Conservation (phyloP, 1,140 invertebrate species). For the Brachionus koreanus region DNA sequence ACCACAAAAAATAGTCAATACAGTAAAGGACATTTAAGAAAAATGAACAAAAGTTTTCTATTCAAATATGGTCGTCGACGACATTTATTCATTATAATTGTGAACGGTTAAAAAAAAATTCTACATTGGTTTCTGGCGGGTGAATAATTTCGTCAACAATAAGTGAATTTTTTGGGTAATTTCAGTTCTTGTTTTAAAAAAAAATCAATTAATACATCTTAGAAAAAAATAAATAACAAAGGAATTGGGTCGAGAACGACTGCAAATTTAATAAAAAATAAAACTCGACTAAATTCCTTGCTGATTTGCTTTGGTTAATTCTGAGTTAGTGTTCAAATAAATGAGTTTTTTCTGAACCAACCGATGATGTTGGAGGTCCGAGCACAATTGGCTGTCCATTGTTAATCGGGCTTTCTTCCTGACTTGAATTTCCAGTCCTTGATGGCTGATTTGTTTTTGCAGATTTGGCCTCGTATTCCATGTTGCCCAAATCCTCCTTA, state of each 20-base stretch:
- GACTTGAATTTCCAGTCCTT: background rate
- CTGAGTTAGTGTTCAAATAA: slow-evolving; percentile 25
- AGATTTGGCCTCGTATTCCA: slow-evolving; percentile 6
- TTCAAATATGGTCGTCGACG: background rate
- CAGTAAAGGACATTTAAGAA: background rate
- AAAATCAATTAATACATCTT: background rate
- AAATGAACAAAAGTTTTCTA: background rate
- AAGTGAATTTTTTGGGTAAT: background rate
- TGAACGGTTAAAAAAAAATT: background rate
- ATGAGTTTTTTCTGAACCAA: slow-evolving; percentile 35
- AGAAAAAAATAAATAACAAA: background rate
- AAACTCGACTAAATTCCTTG: background rate
- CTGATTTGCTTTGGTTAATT: background rate
- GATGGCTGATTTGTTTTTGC: slow-evolving; percentile 20
- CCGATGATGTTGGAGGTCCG: slow-evolving; percentile 24
- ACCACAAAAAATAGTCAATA: background rate
- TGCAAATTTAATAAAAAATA: background rate
- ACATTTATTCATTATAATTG: background rate
- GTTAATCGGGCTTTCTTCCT: background rate
- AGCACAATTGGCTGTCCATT: slow-evolving; percentile 1
- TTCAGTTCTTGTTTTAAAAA: background rate
- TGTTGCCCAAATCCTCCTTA: slow-evolving; percentile 23
- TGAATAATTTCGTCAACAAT: background rate
- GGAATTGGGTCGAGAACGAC: background rate
- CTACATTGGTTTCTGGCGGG: background rate